Conservation (phyloP, 2,888 invertebrate species). For the Buathra laborator region DNA sequence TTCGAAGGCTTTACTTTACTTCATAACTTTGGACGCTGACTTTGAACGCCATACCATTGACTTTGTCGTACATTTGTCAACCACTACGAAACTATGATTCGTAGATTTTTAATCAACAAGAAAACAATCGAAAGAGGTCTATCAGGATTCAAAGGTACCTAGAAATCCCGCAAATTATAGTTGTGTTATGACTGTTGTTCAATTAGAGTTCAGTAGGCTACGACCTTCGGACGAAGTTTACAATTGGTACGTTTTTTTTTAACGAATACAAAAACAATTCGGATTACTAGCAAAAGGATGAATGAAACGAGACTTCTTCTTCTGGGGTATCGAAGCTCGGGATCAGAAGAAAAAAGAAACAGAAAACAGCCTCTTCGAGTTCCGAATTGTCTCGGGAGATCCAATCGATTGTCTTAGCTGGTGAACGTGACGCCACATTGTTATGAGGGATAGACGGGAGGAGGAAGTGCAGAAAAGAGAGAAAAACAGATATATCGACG, state of each 20-base stretch:
- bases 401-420: constrained; percentile 56
- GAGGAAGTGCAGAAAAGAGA: constrained; percentile 23
- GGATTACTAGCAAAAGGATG: not conserved
- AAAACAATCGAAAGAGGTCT: no score
- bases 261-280: not conserved
- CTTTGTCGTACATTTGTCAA: not conserved
- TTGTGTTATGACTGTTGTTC: no score
- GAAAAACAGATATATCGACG: constrained; percentile 52
- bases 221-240: no score
- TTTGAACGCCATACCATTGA: not conserved
- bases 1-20: not conserved
- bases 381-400: constrained; percentile 45
- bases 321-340: not conserved
- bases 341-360: not conserved
- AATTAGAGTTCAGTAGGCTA: no score
- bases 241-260: not conserved
- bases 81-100: not conserved
- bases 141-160: no score
- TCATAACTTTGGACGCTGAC: not conserved
- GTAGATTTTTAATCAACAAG: not conserved
- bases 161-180: no score
- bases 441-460: constrained; percentile 44
- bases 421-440: constrained; percentile 51
- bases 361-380: constrained; percentile 7
- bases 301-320: not conserved